Percentiles rank a stretch among this genome's conserved stretches.
phyloP scores from a whole-genome alignment of 2,797 vertebrate species.

The Eospalax fontanierii region DNA sequence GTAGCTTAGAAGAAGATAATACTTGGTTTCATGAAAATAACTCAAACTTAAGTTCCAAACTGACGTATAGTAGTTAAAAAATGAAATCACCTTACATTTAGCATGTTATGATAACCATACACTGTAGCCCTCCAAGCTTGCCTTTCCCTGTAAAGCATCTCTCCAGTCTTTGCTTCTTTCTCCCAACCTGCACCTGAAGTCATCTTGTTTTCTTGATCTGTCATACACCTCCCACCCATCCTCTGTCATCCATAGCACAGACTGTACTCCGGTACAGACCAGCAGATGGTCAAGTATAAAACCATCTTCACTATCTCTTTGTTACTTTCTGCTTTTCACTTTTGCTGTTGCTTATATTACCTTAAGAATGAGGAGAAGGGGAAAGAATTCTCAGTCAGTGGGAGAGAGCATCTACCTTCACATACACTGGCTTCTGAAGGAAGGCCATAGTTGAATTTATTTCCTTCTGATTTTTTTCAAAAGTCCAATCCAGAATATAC shows the following conservation, averaged over 20 bases:
- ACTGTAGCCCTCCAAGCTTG: neutral
- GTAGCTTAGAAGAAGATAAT: constrained; percentile 3
- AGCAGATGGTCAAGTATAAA: constrained; percentile 37
- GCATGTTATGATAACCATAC: neutral
- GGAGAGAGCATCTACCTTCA: neutral
- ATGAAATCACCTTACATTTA: constrained; percentile 13
- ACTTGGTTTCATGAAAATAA: constrained; percentile 50
- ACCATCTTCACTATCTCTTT: neutral
- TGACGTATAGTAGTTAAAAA: constrained; percentile 40
- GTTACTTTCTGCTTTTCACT: constrained; percentile 51
- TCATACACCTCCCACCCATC: neutral
- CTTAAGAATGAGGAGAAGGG: constrained; percentile 19
- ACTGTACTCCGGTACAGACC: neutral
- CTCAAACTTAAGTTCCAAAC: constrained; percentile 15
- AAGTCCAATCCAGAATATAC: constrained; percentile 25
- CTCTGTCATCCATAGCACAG: neutral
- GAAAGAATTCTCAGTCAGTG: constrained; percentile 39
- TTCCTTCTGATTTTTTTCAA: constrained; percentile 58
- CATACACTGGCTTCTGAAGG: neutral
- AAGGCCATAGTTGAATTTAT: neutral
- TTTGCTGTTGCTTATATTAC: neutral
- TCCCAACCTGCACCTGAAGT: neutral
- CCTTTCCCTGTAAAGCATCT: constrained; percentile 6
- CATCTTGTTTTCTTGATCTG: neutral
- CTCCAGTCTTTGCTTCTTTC: neutral